These are phyloP conservation scores for Agrotis exclamationis DNA, from an alignment of 2,888 invertebrate species.

Conservation along the genomic window DNA sequence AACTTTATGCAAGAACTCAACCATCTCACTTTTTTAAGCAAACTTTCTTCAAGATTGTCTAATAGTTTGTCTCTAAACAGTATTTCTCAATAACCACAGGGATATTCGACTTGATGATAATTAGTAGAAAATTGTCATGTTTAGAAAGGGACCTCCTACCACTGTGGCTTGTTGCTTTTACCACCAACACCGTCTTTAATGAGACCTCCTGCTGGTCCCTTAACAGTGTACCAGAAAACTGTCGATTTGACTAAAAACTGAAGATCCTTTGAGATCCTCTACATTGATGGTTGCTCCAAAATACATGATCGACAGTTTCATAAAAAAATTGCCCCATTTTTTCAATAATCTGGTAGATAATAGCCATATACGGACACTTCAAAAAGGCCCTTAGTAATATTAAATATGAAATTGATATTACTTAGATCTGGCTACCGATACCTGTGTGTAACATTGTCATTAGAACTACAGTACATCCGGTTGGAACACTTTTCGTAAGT, in stretches of 20 bases:
- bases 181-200: background rate
- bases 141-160: conserved; percentile 10
- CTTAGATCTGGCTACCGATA: conserved; percentile 33
- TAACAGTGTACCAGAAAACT: background rate
- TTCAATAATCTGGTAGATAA: conserved; percentile 4
- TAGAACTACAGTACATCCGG: conserved; percentile 74
- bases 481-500: conserved; percentile 71
- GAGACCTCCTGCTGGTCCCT: conserved; percentile 2
- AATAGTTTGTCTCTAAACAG: background rate
- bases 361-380: conserved; percentile 28
- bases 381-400: conserved; percentile 20
- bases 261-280: background rate
- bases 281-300: background rate
- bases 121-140: background rate
- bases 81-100: background rate
- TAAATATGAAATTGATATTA: conserved; percentile 45
- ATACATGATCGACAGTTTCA: no score
- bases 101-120: conserved; percentile 5
- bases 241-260: background rate
- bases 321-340: background rate
- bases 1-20: background rate
- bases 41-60: background rate
- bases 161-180: conserved; percentile 2
- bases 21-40: background rate
- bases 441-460: conserved; percentile 62